Evolutionary conservation across 2,797 vertebrate species (phyloP), one percentile per base, ranked within the genome.

Genomic region (Eutrigla gurnardus): DNA sequence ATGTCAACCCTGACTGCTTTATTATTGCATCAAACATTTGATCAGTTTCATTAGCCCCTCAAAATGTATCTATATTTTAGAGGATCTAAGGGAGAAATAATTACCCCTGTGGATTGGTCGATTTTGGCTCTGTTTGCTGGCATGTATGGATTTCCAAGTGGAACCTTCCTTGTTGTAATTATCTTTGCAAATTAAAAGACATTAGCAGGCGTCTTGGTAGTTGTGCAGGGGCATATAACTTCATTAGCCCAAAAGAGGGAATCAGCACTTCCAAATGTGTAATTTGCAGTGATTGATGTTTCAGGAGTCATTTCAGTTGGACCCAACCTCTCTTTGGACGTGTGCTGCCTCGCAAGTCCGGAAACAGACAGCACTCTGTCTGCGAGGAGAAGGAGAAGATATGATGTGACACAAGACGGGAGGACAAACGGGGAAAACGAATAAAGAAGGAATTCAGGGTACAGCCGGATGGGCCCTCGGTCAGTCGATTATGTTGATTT

Each of bases 101-200:
- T 90, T 86, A 76, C 64, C 73, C 60, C 63, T 17, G 65, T 35
- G 70, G 77, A 88, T 83, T 89, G 85, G 83, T 91, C 80, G 66
- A 92, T 92, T 89, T 88, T 80, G 75, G 83, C 90, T 91, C 70
- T 8, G 62, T 86, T 91, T 81, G 74, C 84, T 70, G 77, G 65
- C 83, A 86, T 70, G 77, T 91, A 92, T 88, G 76, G 88, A 91
- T 92, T 90, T 91, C 81, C 84, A 89, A 89, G 87, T 89, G 86
- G 88, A 90, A 89, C 85, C 73, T 78, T 90, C 86, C 73, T 77
- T 90, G 83, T 89, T 92, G 88, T 92, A 94, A 94, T 94, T 93
- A 93, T 93, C 91, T 83, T 88, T 86, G 81, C 90, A 94, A 94
- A 94, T 93, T 93, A 91, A 92, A 93, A 86, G 77, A 93, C 86